Evolutionary conservation across 1,140 invertebrate species (phyloP).

Genomic region (Liolophura sinensis): DNA sequence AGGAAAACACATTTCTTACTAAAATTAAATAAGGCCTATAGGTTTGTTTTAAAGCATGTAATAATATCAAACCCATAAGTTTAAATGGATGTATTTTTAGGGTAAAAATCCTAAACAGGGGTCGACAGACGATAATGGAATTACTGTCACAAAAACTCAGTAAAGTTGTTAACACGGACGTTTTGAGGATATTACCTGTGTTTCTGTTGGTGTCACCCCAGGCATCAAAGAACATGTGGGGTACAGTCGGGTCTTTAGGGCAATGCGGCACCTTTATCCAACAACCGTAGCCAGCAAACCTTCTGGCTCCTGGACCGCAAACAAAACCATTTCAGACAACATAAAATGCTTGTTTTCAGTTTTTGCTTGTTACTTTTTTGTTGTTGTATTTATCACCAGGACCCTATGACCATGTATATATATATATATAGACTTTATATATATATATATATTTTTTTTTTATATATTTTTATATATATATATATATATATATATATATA

Average conservation of each 20-base stretch:
- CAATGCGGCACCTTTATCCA: conserved; percentile 28
- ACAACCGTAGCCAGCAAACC: conserved; percentile 22
- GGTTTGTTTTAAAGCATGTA: too few relatives aligned
- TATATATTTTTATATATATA: conserved; percentile 3
- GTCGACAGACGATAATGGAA: too few relatives aligned
- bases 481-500: conserved; percentile 1
- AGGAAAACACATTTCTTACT: too few relatives aligned
- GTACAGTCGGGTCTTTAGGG: conserved; percentile 8
- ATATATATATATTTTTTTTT: background rate
- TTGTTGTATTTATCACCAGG: too few relatives aligned
- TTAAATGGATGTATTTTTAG: too few relatives aligned
- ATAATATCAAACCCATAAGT: too few relatives aligned
- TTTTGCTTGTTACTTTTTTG: too few relatives aligned
- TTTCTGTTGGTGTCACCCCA: conserved; percentile 15
- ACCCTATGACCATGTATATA: background rate
- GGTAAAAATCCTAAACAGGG: too few relatives aligned
- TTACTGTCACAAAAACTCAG: too few relatives aligned
- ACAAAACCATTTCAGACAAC: background rate
- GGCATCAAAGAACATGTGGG: conserved; percentile 22
- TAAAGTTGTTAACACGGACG: too few relatives aligned
- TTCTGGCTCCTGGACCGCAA: conserved; percentile 11
- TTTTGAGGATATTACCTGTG: conserved; percentile 9
- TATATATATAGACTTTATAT: conserved; percentile 7
- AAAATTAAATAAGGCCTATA: too few relatives aligned
- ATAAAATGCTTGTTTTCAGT: too few relatives aligned